These are phyloP conservation scores for Elgonia sp. DNA, from an alignment of 2,888 invertebrate species.

Conservation along the genomic window DNA sequence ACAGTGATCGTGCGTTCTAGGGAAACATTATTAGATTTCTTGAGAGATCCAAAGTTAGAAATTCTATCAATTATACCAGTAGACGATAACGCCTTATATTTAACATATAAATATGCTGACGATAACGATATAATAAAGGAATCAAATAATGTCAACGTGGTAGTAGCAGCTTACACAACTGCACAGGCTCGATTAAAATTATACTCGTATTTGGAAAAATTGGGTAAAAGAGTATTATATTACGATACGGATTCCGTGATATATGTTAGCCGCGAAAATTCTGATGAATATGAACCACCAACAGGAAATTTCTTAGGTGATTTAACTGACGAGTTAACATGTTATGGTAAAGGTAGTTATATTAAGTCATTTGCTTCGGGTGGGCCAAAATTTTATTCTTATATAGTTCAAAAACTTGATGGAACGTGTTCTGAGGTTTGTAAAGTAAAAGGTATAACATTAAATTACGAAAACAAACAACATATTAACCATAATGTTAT, in stretches of 20 bases:
- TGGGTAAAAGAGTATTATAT: neutral
- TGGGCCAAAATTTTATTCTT: conserved; percentile 1
- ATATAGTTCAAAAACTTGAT: neutral
- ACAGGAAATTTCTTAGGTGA: conserved; percentile 47
- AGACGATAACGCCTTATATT: no score
- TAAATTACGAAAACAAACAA: conserved; percentile 27
- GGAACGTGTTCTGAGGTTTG: neutral
- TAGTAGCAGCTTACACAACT: no score
- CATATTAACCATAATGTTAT: conserved; percentile 7
- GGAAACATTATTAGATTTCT: no score
- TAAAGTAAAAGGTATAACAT: conserved; percentile 34
- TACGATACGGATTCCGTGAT: conserved; percentile 16
- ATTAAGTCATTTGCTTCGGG: conserved; percentile 47
- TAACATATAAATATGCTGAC: no score
- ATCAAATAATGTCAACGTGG: no score
- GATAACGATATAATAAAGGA: no score
- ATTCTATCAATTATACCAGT: no score
- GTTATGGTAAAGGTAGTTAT: conserved; percentile 19
- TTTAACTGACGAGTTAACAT: conserved; percentile 56
- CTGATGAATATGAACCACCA: conserved; percentile 32
- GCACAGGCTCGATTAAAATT: conserved; percentile 16
- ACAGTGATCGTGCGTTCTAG: no score
- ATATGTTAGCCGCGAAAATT: neutral
- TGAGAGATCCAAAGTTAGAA: no score
- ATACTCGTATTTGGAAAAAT: no score